Conservation (phyloP, 2,113 vertebrate genomes). For the human (Homo sapiens) region GRCh38 chr6:116656501-116657000, state of each 20-base stretch:
- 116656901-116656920: not conserved
- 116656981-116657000: constrained; percentile 42
- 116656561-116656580: not conserved
- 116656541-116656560: constrained; percentile 24
- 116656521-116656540: constrained; percentile 43
- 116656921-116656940: constrained; percentile 7
- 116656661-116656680: constrained; percentile 53
- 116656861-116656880: constrained; percentile 59
- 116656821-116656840: constrained; percentile 93
- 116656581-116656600: constrained; percentile 5
- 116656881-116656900: constrained; percentile 10
- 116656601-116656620: not conserved
- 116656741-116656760: constrained; percentile 92
- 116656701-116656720: constrained; percentile 93
- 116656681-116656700: constrained; percentile 92
- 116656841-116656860: constrained; percentile 90
- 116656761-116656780: constrained; percentile 89
- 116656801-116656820: constrained; percentile 89
- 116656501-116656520: constrained; percentile 17
- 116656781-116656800: constrained; percentile 91
- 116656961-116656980: not conserved
- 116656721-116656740: constrained; percentile 93
- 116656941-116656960: constrained; percentile 4
- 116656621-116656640: not conserved
- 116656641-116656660: not conserved